phyloP scores from a whole-genome alignment of 2,113 vertebrate species.

The Anguilla japonica region DNA sequence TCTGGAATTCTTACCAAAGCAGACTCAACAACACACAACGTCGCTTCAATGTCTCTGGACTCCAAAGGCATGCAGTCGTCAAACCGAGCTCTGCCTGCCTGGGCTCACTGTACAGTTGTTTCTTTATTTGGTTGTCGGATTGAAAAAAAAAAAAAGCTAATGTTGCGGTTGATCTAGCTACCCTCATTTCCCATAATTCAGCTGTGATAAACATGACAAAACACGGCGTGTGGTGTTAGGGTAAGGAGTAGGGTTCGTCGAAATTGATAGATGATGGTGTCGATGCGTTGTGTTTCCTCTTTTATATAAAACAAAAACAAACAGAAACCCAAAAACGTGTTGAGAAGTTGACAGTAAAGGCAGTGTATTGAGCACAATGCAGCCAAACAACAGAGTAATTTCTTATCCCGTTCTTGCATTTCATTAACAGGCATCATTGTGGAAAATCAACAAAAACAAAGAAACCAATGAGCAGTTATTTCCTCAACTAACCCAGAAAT shows the following conservation, averaged over 20 bases:
- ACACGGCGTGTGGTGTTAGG: not conserved
- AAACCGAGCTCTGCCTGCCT: conserved; percentile 1
- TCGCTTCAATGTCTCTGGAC: not conserved
- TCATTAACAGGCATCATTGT: not conserved
- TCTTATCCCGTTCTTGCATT: not conserved
- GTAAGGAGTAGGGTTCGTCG: not conserved
- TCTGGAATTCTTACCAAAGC: conserved; percentile 66
- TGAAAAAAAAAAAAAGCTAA: not conserved
- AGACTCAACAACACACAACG: conserved; percentile 61
- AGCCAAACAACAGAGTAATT: not conserved
- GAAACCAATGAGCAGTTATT: not conserved
- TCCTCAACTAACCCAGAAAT: not conserved
- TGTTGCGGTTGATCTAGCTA: not conserved
- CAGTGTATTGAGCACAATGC: conserved; percentile 1
- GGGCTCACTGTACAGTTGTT: conserved; percentile 4
- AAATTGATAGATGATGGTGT: not conserved
- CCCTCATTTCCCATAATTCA: not conserved
- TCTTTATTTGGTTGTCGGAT: not conserved
- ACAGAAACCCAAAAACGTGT: not conserved
- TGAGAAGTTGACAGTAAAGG: not conserved
- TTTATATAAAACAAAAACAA: not conserved
- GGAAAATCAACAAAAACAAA: not conserved
- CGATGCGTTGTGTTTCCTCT: not conserved
- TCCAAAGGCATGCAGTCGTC: conserved; percentile 21
- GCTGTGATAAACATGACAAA: not conserved